phyloP scores from a whole-genome alignment of 2,797 vertebrate genomes.

The Gymnothorax javanicus region DNA sequence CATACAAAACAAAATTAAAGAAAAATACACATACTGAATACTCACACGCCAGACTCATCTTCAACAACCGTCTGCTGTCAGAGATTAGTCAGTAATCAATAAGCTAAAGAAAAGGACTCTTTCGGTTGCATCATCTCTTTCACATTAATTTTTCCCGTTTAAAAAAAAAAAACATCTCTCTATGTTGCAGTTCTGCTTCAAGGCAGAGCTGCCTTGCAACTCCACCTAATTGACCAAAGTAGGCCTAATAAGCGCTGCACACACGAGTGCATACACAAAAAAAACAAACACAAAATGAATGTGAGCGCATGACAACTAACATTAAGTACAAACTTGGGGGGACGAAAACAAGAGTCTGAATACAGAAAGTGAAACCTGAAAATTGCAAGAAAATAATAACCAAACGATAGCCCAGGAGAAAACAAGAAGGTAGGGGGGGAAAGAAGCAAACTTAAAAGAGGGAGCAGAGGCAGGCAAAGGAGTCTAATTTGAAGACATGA shows the following conservation, averaged over 20 bases:
- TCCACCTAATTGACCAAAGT: neutral
- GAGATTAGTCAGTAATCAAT: neutral
- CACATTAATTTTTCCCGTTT: neutral
- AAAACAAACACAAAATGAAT: neutral
- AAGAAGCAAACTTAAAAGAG: constrained; percentile 20
- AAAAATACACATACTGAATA: neutral
- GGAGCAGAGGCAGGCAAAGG: constrained; percentile 14
- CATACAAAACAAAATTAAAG: neutral
- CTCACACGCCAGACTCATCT: neutral
- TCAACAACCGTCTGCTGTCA: neutral
- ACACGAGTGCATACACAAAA: neutral
- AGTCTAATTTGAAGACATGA: constrained; percentile 27
- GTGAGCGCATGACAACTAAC: neutral
- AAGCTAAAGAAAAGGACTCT: neutral
- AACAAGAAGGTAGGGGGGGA: constrained; percentile 12
- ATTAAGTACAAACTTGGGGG: neutral
- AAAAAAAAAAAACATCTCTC: neutral
- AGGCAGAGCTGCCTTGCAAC: neutral
- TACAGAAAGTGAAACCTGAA: constrained; percentile 23
- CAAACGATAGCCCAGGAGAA: constrained; percentile 26
- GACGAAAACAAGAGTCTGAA: neutral
- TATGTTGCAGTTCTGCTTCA: neutral
- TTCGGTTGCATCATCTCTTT: neutral
- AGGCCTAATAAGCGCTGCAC: neutral
- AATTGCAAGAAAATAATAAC: constrained; percentile 24